Conservation (phyloP, 2,888 invertebrate genomes). For the Acronicta leporina region DNA sequence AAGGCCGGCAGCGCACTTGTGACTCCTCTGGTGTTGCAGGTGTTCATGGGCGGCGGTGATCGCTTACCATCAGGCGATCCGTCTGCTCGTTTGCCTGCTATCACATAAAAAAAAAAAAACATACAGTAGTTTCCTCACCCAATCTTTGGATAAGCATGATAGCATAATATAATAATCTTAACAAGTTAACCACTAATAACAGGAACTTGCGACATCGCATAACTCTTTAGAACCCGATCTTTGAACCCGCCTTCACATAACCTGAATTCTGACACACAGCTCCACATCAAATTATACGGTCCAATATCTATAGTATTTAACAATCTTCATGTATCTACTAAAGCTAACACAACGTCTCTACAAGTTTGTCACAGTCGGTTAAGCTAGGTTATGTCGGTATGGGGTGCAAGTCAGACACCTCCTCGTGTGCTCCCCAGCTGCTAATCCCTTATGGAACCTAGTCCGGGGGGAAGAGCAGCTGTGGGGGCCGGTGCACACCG, state of each 20-base stretch:
- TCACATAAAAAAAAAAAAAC: no score
- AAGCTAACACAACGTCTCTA: constrained; percentile 9
- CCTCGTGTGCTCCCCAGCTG: no score
- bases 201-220: constrained; percentile 32
- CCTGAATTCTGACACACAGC: constrained; percentile 10
- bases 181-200: neutral
- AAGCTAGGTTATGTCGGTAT: constrained; percentile 4
- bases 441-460: no score
- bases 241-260: constrained; percentile 18
- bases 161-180: neutral
- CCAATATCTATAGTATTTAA: constrained; percentile 19
- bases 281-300: constrained; percentile 43
- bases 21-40: no score
- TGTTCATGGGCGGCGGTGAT: no score
- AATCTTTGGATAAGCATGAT: neutral
- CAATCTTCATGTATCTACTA: constrained; percentile 4
- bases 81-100: no score
- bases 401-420: no score
- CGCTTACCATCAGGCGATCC: no score
- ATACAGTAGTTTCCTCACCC: neutral
- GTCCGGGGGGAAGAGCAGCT: no score
- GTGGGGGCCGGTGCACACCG: no score
- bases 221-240: constrained; percentile 3
- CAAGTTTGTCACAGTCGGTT: constrained; percentile 10
- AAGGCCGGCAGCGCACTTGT: no score